These are phyloP conservation scores for Homarus americanus DNA, from an alignment of 1,140 invertebrate genomes.

Conservation along the genomic window DNA sequence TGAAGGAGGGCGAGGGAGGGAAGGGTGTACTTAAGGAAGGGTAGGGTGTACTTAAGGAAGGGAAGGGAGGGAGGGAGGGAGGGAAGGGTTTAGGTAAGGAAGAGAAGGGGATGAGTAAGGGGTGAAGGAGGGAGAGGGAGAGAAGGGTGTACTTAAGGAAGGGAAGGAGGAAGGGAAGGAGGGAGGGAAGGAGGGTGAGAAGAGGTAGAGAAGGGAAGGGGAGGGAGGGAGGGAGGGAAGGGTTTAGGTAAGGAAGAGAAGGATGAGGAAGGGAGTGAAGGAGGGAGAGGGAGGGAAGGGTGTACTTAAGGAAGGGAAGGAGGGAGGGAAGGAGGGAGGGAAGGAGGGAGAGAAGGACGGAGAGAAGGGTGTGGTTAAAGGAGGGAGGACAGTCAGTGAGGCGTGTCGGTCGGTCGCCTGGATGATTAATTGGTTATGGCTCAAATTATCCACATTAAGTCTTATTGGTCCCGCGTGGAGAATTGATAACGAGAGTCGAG, in stretches of 20 bases:
- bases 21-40: no score
- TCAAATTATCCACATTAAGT: conserved; percentile 32
- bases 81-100: no score
- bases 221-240: background rate
- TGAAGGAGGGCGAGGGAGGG: background rate
- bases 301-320: background rate
- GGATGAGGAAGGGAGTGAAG: background rate
- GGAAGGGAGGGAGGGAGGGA: no score
- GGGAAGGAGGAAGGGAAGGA: background rate
- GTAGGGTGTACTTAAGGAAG: no score
- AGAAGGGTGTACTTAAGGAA: no score
- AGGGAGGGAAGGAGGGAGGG: background rate
- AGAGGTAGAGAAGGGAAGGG: no score
- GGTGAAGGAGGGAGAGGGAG: background rate
- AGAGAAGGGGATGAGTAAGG: no score
- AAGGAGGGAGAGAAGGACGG: background rate
- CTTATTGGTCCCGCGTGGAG: conserved; percentile 27
- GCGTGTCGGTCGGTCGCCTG: background rate
- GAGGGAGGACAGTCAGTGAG: no score
- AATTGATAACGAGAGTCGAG: conserved; percentile 20
- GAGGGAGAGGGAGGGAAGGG: background rate
- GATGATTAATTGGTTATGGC: background rate
- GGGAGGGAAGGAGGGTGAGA: background rate
- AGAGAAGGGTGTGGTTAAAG: background rate
- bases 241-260: background rate